Evolutionary conservation across 2,797 vertebrate genomes (phyloP).

Genomic region (Enteromius argenteus): DNA sequence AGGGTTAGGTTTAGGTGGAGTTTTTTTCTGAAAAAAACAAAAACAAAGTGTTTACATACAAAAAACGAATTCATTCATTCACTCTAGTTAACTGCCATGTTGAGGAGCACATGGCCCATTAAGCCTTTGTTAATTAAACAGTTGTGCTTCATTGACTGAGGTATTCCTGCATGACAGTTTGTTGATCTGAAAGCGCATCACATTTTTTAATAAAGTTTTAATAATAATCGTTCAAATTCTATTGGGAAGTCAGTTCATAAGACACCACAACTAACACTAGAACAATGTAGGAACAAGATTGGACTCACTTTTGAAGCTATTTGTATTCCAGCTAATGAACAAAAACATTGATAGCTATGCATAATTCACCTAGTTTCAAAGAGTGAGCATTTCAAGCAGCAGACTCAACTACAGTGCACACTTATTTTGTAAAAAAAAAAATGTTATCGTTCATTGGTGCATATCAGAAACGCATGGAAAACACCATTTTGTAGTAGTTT

Average conservation of each 20-base stretch:
- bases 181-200: background rate
- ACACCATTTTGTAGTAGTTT: background rate
- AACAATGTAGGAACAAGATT: background rate
- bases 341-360: no score
- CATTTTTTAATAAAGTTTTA: background rate
- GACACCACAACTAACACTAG: background rate
- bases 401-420: no score
- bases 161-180: background rate
- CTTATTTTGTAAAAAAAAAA: no score
- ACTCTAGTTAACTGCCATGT: conserved; percentile 8
- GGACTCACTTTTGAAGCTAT: background rate
- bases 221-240: background rate
- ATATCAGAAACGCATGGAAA: background rate
- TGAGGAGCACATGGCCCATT: background rate
- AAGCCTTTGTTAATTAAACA: conserved; percentile 25
- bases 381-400: no score
- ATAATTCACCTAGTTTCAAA: no score
- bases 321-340: no score
- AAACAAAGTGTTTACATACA: background rate
- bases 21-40: background rate
- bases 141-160: conserved; percentile 2
- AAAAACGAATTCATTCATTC: background rate
- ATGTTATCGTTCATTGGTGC: no score
- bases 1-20: background rate
- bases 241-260: background rate